These are phyloP conservation scores for Megalopta genalis DNA, from an alignment of 1,140 invertebrate species.

Conservation along the genomic window DNA sequence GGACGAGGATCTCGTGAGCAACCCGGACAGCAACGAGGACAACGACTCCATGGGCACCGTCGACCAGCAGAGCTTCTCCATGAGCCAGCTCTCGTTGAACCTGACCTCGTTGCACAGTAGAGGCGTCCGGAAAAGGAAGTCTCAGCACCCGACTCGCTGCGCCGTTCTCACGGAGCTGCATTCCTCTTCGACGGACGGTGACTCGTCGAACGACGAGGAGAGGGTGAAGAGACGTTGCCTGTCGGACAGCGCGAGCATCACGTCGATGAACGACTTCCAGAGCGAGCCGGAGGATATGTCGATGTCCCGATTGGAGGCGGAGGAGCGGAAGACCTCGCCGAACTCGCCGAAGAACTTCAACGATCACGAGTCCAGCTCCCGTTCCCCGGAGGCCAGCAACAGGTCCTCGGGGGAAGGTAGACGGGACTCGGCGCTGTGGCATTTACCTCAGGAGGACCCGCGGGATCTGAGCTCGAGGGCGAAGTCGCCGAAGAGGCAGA, in stretches of 20 bases:
- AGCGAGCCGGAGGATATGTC: conserved; percentile 83
- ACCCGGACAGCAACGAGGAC: conserved; percentile 87
- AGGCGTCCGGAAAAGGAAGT: conserved; percentile 90
- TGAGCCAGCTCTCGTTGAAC: conserved; percentile 67
- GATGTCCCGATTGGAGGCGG: conserved; percentile 77
- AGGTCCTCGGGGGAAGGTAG: conserved; percentile 23
- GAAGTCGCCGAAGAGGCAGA: conserved; percentile 67
- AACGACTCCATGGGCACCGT: conserved; percentile 81
- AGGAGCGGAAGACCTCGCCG: conserved; percentile 68
- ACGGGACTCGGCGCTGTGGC: not conserved
- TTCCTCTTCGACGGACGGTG: conserved; percentile 83
- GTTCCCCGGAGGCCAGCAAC: conserved; percentile 52
- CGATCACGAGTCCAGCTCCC: conserved; percentile 59
- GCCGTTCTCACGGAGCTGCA: conserved; percentile 83
- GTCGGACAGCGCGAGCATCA: conserved; percentile 24
- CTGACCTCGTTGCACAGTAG: conserved; percentile 71
- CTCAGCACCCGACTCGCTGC: conserved; percentile 93
- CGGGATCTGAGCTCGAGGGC: conserved; percentile 75
- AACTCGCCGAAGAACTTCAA: conserved; percentile 58
- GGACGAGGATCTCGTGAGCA: conserved; percentile 85
- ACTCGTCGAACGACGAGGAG: conserved; percentile 84
- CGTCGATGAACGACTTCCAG: conserved; percentile 74
- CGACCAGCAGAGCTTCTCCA: conserved; percentile 70
- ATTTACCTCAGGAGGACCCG: conserved; percentile 71
- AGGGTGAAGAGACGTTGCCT: conserved; percentile 44